A percentile compares a stretch with the other conserved stretches of the same genome.
Conservation (phyloP, 2,888 invertebrate genomes). For the Dilophus febrilis region DNA sequence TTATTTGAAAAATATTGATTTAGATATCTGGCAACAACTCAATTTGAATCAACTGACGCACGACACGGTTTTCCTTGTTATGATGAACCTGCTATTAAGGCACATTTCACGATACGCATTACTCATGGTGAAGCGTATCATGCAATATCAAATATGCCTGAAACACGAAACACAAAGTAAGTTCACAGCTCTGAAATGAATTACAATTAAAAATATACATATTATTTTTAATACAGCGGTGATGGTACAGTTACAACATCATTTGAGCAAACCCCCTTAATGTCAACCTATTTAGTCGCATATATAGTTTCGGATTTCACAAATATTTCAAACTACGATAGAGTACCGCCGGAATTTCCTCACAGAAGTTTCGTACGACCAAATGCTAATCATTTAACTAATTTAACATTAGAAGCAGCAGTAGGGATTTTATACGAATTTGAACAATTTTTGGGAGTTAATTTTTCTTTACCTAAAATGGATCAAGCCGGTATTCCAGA, state of each 20-base stretch:
- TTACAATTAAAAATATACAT: no score
- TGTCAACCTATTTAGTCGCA: conserved; percentile 68
- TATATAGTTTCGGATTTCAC: conserved; percentile 49
- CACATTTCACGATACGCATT: conserved; percentile 43
- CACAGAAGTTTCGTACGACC: conserved; percentile 22
- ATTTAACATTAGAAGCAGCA: conserved; percentile 37
- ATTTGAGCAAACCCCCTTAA: conserved; percentile 26
- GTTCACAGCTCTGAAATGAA: no score
- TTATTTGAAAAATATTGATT: no score
- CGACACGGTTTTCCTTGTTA: conserved; percentile 59
- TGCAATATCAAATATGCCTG: conserved; percentile 15
- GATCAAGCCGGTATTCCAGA: conserved; percentile 55
- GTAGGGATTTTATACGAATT: conserved; percentile 36
- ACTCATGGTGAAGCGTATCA: conserved; percentile 32
- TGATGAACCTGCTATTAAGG: conserved; percentile 55
- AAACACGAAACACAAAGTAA: no score
- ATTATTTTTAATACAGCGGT: no score
- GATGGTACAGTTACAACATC: conserved; percentile 33
- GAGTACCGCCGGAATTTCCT: conserved; percentile 19
- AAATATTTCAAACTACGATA: conserved; percentile 21
- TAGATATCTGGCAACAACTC: conserved; percentile 37
- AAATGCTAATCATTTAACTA: conserved; percentile 24
- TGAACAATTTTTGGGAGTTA: conserved; percentile 22
- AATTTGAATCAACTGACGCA: conserved; percentile 48
- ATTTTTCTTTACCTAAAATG: conserved; percentile 31